Conservation (phyloP, 1,140 invertebrate species). For the Trichoplusia ni region DNA sequence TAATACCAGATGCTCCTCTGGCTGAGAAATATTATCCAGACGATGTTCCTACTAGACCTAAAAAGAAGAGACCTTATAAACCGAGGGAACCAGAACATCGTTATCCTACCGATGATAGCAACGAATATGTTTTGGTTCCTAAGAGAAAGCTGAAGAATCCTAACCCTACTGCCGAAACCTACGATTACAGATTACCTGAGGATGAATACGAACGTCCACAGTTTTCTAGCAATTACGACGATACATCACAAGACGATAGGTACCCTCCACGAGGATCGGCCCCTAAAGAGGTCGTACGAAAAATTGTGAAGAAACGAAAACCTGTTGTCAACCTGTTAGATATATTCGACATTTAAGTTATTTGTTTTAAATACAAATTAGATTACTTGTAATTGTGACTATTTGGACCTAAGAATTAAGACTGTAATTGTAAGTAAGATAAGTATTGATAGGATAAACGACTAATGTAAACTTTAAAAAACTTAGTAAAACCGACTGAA, state of each 20-base stretch:
- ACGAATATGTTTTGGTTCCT: conserved; percentile 69
- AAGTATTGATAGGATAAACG: conserved; percentile 6
- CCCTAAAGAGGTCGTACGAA: conserved; percentile 66
- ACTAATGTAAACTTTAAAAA: no score
- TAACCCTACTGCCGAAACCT: conserved; percentile 46
- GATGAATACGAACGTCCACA: conserved; percentile 62
- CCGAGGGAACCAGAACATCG: conserved; percentile 44
- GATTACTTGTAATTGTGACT: conserved; percentile 34
- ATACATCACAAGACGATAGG: conserved; percentile 53
- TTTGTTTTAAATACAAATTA: conserved; percentile 62
- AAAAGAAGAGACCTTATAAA: conserved; percentile 68
- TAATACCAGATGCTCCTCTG: conserved; percentile 50
- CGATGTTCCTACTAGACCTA: conserved; percentile 57
- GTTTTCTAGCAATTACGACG: conserved; percentile 49
- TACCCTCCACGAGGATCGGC: conserved; percentile 51
- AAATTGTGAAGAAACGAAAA: conserved; percentile 70
- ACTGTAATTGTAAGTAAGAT: conserved; percentile 1
- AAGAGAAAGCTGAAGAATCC: conserved; percentile 72
- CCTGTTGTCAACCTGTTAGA: conserved; percentile 69
- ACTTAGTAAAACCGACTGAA: conserved; percentile 14
- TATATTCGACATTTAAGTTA: conserved; percentile 73
- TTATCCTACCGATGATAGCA: conserved; percentile 54
- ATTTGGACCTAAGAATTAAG: conserved; percentile 1
- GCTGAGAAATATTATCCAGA: conserved; percentile 59
- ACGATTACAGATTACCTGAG: conserved; percentile 56